Evolutionary conservation across 1,140 invertebrate species (phyloP).

Genomic region (Aleiodes sp.): DNA sequence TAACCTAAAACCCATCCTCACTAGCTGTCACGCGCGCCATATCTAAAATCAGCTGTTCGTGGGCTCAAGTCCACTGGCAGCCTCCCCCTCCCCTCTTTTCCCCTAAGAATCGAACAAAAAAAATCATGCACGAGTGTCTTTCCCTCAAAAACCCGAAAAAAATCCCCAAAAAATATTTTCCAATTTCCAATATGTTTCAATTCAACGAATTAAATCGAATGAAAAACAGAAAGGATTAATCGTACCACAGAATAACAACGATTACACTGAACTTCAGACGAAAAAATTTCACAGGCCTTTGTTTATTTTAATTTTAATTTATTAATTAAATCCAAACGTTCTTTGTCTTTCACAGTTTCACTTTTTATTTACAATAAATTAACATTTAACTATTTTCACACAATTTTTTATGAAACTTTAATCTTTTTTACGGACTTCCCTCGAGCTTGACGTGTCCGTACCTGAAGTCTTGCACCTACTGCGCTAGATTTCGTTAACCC

Average conservation of each 20-base stretch:
- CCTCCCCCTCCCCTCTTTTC: background rate
- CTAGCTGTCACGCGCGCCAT: constrained; percentile 32
- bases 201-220: too few relatives aligned
- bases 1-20: constrained; percentile 17
- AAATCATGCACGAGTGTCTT: too few relatives aligned
- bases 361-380: too few relatives aligned
- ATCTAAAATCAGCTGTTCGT: constrained; percentile 33
- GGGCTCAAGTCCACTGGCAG: background rate
- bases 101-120: background rate
- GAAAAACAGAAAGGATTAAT: too few relatives aligned
- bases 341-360: too few relatives aligned
- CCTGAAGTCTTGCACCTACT: constrained; percentile 7
- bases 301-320: too few relatives aligned
- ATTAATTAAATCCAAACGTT: too few relatives aligned
- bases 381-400: too few relatives aligned
- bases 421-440: background rate
- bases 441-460: background rate
- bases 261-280: too few relatives aligned
- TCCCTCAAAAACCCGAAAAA: background rate
- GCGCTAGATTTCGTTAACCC: constrained; percentile 4
- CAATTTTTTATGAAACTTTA: background rate
- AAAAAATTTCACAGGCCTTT: too few relatives aligned
- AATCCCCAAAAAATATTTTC: background rate
- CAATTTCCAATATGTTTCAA: background rate
- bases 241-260: too few relatives aligned